Evolutionary conservation across 2,113 vertebrate genomes (phyloP).

Genomic region (Cervus canadensis): DNA sequence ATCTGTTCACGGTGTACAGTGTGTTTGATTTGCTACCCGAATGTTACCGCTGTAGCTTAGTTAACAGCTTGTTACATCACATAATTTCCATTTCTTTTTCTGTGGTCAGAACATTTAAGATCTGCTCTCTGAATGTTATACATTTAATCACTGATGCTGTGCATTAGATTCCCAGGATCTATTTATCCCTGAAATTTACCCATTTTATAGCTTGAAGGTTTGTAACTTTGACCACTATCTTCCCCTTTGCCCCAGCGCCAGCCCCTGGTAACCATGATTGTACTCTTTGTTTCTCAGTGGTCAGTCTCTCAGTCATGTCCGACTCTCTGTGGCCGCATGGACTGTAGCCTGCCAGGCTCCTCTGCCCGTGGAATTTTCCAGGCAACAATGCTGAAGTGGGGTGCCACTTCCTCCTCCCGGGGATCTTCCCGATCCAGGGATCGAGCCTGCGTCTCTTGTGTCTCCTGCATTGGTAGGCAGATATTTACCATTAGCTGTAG

Average conservation of each 20-base stretch:
- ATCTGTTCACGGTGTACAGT: not conserved
- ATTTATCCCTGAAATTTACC: not conserved
- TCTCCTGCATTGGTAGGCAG: not conserved
- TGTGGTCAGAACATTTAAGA: not conserved
- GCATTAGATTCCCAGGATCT: not conserved
- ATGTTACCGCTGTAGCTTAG: not conserved
- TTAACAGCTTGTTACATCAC: not conserved
- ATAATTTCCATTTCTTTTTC: not conserved
- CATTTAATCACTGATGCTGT: not conserved
- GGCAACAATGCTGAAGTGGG: not conserved
- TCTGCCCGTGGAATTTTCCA: not conserved
- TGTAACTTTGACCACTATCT: not conserved
- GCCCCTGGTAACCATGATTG: not conserved
- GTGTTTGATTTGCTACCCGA: not conserved
- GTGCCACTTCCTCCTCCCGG: not conserved
- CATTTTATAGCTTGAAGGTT: not conserved
- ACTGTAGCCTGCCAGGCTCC: not conserved
- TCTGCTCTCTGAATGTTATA: not conserved
- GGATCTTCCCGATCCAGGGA: accelerated
- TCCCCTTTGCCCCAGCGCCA: not conserved
- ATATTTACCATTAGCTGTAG: not conserved
- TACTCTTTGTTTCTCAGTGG: not conserved
- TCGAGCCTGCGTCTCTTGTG: not conserved
- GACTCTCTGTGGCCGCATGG: not conserved
- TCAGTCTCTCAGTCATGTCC: not conserved